A percentile compares a stretch with the other conserved stretches of the same genome.
These are phyloP conservation scores for Philhelius pedissequus DNA, from an alignment of 2,888 invertebrate species.

Conservation along the genomic window DNA sequence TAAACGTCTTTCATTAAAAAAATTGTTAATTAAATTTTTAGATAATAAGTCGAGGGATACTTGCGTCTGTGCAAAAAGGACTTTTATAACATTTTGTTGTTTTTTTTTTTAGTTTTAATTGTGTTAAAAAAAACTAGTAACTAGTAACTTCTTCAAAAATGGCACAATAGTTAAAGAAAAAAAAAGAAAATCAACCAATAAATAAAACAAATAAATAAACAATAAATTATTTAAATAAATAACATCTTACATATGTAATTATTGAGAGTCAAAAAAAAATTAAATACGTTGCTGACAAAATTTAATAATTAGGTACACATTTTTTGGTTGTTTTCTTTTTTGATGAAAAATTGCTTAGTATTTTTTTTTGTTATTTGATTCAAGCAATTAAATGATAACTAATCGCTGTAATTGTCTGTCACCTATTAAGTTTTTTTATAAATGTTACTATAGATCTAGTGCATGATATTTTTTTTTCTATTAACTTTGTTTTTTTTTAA, in stretches of 20 bases:
- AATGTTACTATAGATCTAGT: slow-evolving; percentile 40
- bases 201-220: slow-evolving; percentile 40
- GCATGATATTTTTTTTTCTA: slow-evolving; percentile 43
- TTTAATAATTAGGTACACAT: not conserved
- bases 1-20: not conserved
- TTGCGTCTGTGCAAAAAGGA: slow-evolving; percentile 9
- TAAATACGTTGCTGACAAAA: slow-evolving; percentile 23
- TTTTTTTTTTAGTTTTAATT: not conserved
- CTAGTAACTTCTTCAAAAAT: slow-evolving; percentile 27
- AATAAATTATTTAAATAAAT: slow-evolving; percentile 60
- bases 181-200: slow-evolving; percentile 63
- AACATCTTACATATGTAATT: not conserved
- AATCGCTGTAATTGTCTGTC: slow-evolving; percentile 34
- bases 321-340: slow-evolving; percentile 50
- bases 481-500: not conserved
- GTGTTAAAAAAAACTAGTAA: not conserved
- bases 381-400: slow-evolving; percentile 51
- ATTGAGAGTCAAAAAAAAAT: not conserved
- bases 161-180: slow-evolving; percentile 31
- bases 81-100: not conserved
- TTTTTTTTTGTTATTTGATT: slow-evolving; percentile 38
- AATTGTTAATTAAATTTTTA: not conserved
- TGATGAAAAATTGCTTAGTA: slow-evolving; percentile 20
- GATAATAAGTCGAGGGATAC: slow-evolving; percentile 24
- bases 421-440: slow-evolving; percentile 45